A percentile compares a stretch with the other conserved stretches of the same genome.
Evolutionary conservation across 2,888 invertebrate genomes (phyloP).

Genomic region (Kryphioiulus occultus): DNA sequence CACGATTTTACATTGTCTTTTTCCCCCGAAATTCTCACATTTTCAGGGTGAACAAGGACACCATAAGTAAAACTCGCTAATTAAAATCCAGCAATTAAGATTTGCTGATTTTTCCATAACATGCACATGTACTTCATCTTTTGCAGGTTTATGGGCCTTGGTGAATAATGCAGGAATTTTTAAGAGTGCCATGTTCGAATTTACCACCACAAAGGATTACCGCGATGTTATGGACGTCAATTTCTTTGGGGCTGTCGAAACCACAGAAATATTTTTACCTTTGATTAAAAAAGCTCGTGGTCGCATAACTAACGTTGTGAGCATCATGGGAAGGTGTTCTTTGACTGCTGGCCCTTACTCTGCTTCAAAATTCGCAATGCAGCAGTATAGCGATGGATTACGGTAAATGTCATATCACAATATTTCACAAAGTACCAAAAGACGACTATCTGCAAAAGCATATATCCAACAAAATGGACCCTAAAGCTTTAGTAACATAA

Average conservation of each 20-base stretch:
- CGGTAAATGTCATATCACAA: constrained; percentile 2
- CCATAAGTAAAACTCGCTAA: no score
- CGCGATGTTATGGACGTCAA: constrained; percentile 46
- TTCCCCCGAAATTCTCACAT: no score
- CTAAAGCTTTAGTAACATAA: no score
- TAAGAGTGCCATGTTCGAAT: background rate
- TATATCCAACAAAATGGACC: no score
- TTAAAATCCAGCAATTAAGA: no score
- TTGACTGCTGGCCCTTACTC: constrained; percentile 40
- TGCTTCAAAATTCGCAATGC: constrained; percentile 42
- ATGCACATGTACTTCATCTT: background rate
- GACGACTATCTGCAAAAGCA: background rate
- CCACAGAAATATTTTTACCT: constrained; percentile 38
- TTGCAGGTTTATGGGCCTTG: constrained; percentile 45
- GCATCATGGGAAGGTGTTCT: constrained; percentile 45
- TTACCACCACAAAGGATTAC: constrained; percentile 1
- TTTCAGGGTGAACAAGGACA: no score
- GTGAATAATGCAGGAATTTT: constrained; percentile 48
- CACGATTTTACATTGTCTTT: no score
- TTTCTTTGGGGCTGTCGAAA: constrained; percentile 41
- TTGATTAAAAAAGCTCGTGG: constrained; percentile 45
- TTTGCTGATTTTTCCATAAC: no score
- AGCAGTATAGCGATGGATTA: constrained; percentile 46
- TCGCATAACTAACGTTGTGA: constrained; percentile 43
- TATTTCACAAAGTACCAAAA: background rate